Percentiles rank a stretch among this genome's conserved stretches.
phyloP scores from a whole-genome alignment of 2,888 invertebrate species.

The Xylota segnis region DNA sequence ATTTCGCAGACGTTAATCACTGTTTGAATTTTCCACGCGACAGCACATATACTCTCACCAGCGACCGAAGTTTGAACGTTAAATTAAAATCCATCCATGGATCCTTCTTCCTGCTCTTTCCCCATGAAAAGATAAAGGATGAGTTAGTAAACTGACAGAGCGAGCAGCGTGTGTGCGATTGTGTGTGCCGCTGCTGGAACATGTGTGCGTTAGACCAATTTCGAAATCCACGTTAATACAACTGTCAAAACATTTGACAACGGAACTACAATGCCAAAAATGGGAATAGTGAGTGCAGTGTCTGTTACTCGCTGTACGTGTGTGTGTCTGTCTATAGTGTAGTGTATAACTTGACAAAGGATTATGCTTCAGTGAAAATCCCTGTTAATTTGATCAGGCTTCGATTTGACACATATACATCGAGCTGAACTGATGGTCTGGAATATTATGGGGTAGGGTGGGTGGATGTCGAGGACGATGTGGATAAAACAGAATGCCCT shows the following conservation, averaged over 20 bases:
- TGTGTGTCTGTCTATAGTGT: too few species aligned
- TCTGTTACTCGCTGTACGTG: background rate
- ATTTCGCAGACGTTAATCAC: constrained; percentile 75
- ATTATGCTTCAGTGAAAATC: constrained; percentile 73
- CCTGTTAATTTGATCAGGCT: constrained; percentile 74
- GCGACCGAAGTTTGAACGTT: constrained; percentile 71
- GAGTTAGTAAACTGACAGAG: constrained; percentile 54
- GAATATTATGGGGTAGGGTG: background rate
- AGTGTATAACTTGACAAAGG: constrained; percentile 69
- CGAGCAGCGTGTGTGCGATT: constrained; percentile 9
- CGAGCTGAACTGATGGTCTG: constrained; percentile 11
- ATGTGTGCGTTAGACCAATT: constrained; percentile 73
- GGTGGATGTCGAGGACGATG: background rate
- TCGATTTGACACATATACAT: constrained; percentile 74
- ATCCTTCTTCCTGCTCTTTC: constrained; percentile 18
- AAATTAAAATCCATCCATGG: constrained; percentile 74
- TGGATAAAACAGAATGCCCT: constrained; percentile 12
- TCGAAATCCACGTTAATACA: constrained; percentile 74
- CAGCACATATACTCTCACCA: constrained; percentile 66
- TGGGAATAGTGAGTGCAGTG: constrained; percentile 9
- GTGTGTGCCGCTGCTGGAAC: constrained; percentile 11
- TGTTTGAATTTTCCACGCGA: constrained; percentile 75
- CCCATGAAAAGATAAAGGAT: constrained; percentile 46
- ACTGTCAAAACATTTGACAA: constrained; percentile 76
- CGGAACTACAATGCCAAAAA: constrained; percentile 43